Evolutionary conservation across 1,140 invertebrate species (phyloP), one percentile per base, ranked within the genome.

Genomic region (Globodera rostochiensis): DNA sequence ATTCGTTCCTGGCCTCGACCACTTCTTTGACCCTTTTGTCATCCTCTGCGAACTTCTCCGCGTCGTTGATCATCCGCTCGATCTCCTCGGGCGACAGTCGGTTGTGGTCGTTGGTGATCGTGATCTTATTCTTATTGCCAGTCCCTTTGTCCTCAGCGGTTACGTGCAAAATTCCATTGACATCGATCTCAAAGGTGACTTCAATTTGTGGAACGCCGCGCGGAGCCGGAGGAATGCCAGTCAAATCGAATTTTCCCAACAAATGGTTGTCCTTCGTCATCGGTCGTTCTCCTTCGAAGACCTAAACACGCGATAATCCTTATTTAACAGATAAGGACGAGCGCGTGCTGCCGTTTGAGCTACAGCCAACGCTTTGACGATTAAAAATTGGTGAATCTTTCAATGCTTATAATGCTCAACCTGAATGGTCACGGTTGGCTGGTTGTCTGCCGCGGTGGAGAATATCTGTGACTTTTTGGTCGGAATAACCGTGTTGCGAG

Each of bases 381-480:
- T 60, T 25, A 25, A 25, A 25, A 25, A 36, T 6, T 69, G 50
- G 2, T 7, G 0, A 45, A 82, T 66, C 46, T 46, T 82, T 19
- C 60, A 47, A 47, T 57, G 79, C 15, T 81, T 15, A 6, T 45
- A 25, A 49, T 36, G 50, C 80, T 74, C 81, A 36, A 92, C 92
- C 91, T 98, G 96, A 90, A 99, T 99, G 64, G 96, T 98, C 8
- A 99, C 97, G 36, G 96, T 98, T 91, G 97, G 95, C 90, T 99
- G 97, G 90, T 98, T 98, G 89, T 99, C 97, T 21, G 95, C 95
- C 69, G 97, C 97, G 11, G 97, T 99, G 0, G 96, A 98, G 93
- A 99, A 99, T 86, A 99, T 96, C 90, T 99, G 97, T 6, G 96
- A 97, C 90, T 99, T 98, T 92, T 99, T 99, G n/a, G 97, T 98